Percentiles rank a stretch among this genome's conserved stretches.
These are phyloP conservation scores for Sminthurinus aureus DNA, from an alignment of 2,888 invertebrate species.

Conservation along the genomic window DNA sequence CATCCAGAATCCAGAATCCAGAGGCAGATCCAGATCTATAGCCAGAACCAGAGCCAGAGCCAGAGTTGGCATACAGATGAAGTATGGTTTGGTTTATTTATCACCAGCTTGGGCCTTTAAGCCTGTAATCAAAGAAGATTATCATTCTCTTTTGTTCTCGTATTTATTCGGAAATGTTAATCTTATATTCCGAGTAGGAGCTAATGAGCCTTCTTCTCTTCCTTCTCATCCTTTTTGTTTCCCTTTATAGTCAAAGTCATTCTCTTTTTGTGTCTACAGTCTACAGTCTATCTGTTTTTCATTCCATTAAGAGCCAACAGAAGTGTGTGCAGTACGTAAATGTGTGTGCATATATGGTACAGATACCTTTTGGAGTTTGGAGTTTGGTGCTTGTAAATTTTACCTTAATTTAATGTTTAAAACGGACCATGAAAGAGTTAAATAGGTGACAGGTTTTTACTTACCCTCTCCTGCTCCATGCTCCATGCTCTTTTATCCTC, in stretches of 20 bases:
- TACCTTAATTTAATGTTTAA: constrained; percentile 25
- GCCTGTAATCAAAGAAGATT: constrained; percentile 26
- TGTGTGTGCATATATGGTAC: not conserved
- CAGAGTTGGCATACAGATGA: constrained; percentile 15
- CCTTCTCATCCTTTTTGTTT: not conserved
- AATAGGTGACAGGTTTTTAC: constrained; percentile 1
- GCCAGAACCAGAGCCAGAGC: not conserved
- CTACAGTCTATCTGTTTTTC: not conserved
- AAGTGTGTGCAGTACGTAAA: not conserved
- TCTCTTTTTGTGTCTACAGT: not conserved
- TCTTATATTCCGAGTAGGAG: constrained; percentile 10
- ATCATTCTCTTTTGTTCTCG: constrained; percentile 27
- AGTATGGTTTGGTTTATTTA: constrained; percentile 26
- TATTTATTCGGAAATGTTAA: constrained; percentile 26
- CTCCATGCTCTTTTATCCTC: not conserved
- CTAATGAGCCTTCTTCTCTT: constrained; percentile 6
- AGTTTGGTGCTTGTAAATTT: not conserved
- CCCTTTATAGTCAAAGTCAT: not conserved
- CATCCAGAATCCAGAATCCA: not conserved
- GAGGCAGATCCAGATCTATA: not conserved
- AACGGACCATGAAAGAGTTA: not conserved
- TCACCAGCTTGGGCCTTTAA: constrained; percentile 21
- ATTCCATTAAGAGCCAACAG: not conserved
- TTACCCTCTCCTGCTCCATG: not conserved
- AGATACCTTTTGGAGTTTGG: not conserved